Evolutionary conservation across 1,140 invertebrate genomes (phyloP).

Genomic region (Cyphomyrmex costatus): DNA sequence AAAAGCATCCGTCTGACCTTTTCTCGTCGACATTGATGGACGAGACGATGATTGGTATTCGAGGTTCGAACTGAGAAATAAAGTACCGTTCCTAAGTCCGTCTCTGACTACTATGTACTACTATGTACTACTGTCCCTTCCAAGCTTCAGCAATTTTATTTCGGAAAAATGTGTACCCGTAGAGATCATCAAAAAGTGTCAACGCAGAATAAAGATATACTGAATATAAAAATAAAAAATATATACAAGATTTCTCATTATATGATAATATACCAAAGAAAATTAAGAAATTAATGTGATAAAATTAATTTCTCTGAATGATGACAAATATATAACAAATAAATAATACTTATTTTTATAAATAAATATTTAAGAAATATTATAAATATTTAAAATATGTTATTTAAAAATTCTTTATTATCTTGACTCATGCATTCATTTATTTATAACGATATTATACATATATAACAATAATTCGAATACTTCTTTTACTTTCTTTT

Average conservation of each 20-base stretch:
- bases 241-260: neutral
- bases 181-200: neutral
- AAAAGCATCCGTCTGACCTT: slow-evolving; percentile 40
- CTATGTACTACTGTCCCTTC: slow-evolving; percentile 6
- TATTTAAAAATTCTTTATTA: neutral
- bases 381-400: neutral
- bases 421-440: neutral
- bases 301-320: neutral
- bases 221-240: neutral
- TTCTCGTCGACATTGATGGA: slow-evolving; percentile 61
- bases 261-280: neutral
- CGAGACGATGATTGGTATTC: slow-evolving; percentile 67
- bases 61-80: slow-evolving; percentile 47
- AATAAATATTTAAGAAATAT: neutral
- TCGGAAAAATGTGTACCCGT: slow-evolving; percentile 7
- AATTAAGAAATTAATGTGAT: neutral
- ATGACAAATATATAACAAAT: neutral
- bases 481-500: neutral
- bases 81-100: slow-evolving; percentile 33
- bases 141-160: slow-evolving; percentile 26
- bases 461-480: neutral
- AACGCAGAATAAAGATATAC: neutral
- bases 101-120: slow-evolving; percentile 10
- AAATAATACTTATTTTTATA: neutral
- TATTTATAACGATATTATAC: too few species aligned